phyloP scores from a whole-genome alignment of 2,888 invertebrate species.

The Celastrina argiolus region DNA sequence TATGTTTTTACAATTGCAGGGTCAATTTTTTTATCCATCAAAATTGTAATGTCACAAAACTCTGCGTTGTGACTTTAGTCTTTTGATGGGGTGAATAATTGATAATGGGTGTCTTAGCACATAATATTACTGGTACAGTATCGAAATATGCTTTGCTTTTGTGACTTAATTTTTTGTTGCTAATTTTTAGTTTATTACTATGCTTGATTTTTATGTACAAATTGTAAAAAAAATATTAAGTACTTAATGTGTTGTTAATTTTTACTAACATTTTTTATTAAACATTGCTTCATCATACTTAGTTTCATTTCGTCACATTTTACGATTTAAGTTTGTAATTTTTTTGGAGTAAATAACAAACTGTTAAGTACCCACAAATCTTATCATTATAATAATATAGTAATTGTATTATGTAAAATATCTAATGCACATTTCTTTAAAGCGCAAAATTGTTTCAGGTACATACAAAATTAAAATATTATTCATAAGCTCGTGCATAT shows the following conservation, averaged over 20 bases:
- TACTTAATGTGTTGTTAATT: conserved; percentile 17
- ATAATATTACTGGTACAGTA: conserved; percentile 39
- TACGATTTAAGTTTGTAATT: no score
- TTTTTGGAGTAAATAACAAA: no score
- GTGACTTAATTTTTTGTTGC: conserved; percentile 1
- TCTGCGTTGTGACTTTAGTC: conserved; percentile 35
- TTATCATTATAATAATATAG: background rate
- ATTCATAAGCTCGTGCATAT: background rate
- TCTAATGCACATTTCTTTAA: background rate
- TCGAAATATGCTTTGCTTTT: background rate
- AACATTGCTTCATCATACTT: conserved; percentile 6
- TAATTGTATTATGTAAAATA: background rate
- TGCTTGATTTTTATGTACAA: background rate
- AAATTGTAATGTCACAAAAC: conserved; percentile 39
- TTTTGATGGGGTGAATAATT: conserved; percentile 67
- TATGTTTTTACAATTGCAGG: conserved; percentile 62
- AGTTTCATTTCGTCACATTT: conserved; percentile 13
- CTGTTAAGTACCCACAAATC: background rate
- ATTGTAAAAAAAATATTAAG: background rate
- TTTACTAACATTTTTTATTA: conserved; percentile 23
- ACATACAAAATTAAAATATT: background rate
- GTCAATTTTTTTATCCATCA: conserved; percentile 71
- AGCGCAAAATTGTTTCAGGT: conserved; percentile 2
- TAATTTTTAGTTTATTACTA: background rate
- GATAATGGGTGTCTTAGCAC: conserved; percentile 71